These are phyloP conservation scores for Gavia stellata DNA, from an alignment of 2,113 vertebrate genomes.

Conservation along the genomic window DNA sequence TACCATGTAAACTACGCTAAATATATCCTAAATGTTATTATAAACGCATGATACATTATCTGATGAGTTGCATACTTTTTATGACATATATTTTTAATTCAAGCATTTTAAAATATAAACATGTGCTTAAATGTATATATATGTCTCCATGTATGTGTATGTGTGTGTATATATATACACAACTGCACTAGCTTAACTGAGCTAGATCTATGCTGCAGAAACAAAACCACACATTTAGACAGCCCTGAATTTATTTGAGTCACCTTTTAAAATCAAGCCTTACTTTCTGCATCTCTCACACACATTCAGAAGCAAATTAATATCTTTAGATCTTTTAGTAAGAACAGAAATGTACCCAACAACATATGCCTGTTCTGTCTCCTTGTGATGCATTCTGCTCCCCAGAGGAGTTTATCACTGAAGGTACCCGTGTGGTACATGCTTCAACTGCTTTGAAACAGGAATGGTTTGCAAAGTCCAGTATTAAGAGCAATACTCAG, in stretches of 20 bases:
- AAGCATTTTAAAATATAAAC: background rate
- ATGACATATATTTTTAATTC: background rate
- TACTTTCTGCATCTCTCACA: background rate
- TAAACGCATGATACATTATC: background rate
- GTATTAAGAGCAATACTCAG: background rate
- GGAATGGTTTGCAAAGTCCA: background rate
- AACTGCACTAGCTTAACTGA: background rate
- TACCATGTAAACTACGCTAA: background rate
- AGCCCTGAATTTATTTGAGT: background rate
- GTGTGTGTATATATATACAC: background rate
- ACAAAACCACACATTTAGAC: background rate
- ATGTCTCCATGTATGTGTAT: background rate
- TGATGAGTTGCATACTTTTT: background rate
- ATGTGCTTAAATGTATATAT: background rate
- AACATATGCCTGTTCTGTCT: background rate
- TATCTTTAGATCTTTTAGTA: background rate
- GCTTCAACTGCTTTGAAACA: background rate
- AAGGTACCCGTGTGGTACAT: accelerated
- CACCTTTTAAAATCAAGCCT: background rate
- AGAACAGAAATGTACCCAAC: background rate
- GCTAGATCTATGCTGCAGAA: background rate
- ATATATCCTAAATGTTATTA: background rate
- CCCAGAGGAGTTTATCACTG: accelerated
- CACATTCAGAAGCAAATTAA: background rate
- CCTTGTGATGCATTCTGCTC: background rate